Conservation (phyloP, 2,888 invertebrate genomes). For the Chrysomela aeneicollis region DNA sequence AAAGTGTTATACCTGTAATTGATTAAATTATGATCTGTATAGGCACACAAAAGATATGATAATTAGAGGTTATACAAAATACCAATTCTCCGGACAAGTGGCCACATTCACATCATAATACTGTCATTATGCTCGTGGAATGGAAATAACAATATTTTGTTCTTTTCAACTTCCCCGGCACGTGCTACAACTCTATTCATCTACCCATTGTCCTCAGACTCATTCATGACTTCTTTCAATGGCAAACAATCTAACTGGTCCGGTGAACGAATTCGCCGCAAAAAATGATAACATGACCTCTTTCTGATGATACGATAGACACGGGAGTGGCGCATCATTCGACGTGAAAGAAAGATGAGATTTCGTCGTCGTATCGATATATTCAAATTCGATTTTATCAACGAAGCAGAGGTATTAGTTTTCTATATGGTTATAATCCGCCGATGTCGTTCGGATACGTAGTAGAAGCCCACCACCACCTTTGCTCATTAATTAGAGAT, state of each 20-base stretch:
- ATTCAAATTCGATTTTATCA: too few relatives aligned
- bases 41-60: not conserved
- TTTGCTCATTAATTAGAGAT: slow-evolving; percentile 56
- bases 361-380: not conserved
- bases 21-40: too few relatives aligned
- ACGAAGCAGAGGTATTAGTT: too few relatives aligned
- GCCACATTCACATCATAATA: not conserved
- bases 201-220: slow-evolving; percentile 21
- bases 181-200: slow-evolving; percentile 20
- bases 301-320: not conserved
- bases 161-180: slow-evolving; percentile 15
- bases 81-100: not conserved
- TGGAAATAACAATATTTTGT: slow-evolving; percentile 5
- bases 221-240: slow-evolving; percentile 22
- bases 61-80: not conserved
- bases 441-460: too few relatives aligned
- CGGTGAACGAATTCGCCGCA: not conserved
- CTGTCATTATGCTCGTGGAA: not conserved
- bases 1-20: too few relatives aligned
- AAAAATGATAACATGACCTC: slow-evolving; percentile 10
- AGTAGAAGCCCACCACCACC: too few relatives aligned
- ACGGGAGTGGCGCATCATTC: not conserved
- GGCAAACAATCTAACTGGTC: slow-evolving; percentile 18
- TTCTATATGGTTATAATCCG: too few relatives aligned
- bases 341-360: not conserved